Evolutionary conservation across 2,113 vertebrate genomes (phyloP).

Genomic region (Podocnemis expansa): DNA sequence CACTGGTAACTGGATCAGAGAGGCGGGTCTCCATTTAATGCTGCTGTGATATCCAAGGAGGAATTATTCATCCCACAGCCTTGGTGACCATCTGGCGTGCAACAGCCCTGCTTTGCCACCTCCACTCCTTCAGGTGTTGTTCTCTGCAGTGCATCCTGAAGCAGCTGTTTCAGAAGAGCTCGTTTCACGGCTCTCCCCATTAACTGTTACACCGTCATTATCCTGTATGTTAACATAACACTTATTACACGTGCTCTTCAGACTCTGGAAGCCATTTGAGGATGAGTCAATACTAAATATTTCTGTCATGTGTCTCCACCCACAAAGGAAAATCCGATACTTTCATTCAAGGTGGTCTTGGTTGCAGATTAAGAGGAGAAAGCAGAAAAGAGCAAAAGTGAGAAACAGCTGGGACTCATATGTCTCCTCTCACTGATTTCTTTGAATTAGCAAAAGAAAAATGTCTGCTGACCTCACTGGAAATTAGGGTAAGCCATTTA

Average conservation of each 20-base stretch:
- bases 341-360: neutral
- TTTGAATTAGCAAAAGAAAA: neutral
- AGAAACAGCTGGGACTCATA: fast-evolving
- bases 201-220: neutral
- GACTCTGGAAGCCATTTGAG: conserved; percentile 5
- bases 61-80: neutral
- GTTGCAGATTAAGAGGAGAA: neutral
- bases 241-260: neutral
- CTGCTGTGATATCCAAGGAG: neutral
- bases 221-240: neutral
- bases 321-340: neutral
- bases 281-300: neutral
- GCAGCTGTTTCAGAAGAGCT: neutral
- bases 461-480: neutral
- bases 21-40: neutral
- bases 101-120: neutral
- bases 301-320: fast-evolving
- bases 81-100: neutral
- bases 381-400: neutral
- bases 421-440: fast-evolving
- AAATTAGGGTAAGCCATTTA: neutral
- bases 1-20: neutral
- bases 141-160: fast-evolving
- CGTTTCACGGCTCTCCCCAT: neutral
- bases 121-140: neutral